phyloP scores from a whole-genome alignment of 2,888 invertebrate species.

The Ditula angustiorana region DNA sequence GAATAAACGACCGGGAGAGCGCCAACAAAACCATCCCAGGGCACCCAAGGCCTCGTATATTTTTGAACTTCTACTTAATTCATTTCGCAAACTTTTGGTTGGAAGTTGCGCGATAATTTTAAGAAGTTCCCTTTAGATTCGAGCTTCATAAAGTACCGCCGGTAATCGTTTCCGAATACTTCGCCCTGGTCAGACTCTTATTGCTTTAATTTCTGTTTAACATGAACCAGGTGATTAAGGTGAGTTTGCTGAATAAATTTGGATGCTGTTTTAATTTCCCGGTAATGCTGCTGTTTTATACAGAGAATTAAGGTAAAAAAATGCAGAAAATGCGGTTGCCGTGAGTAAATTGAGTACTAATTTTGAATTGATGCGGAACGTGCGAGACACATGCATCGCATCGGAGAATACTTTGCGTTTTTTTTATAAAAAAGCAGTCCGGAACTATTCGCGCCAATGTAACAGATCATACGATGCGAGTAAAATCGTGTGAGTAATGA shows the following conservation, averaged over 20 bases:
- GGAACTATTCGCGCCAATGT: no score
- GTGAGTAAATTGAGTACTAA: no score
- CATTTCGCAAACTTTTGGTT: constrained; percentile 54
- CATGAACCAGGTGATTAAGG: constrained; percentile 32
- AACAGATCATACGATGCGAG: no score
- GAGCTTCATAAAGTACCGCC: constrained; percentile 55
- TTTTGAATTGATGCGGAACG: no score
- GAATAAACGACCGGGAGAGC: constrained; percentile 30
- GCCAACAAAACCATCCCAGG: constrained; percentile 41
- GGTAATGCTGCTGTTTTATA: background rate
- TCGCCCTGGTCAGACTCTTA: constrained; percentile 41
- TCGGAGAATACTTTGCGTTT: no score
- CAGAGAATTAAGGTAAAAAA: background rate
- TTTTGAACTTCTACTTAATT: constrained; percentile 61
- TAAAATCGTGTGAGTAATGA: no score
- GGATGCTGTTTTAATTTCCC: background rate
- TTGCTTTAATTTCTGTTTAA: constrained; percentile 38
- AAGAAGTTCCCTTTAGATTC: constrained; percentile 55
- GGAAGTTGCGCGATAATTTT: constrained; percentile 64
- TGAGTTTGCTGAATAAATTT: constrained; percentile 19
- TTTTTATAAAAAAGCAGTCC: no score
- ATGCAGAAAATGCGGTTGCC: no score
- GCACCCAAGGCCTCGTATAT: constrained; percentile 48
- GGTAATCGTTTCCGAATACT: constrained; percentile 53
- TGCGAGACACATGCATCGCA: no score